Evolutionary conservation across 2,888 invertebrate genomes (phyloP).

Genomic region (Antheraea assamensis): DNA sequence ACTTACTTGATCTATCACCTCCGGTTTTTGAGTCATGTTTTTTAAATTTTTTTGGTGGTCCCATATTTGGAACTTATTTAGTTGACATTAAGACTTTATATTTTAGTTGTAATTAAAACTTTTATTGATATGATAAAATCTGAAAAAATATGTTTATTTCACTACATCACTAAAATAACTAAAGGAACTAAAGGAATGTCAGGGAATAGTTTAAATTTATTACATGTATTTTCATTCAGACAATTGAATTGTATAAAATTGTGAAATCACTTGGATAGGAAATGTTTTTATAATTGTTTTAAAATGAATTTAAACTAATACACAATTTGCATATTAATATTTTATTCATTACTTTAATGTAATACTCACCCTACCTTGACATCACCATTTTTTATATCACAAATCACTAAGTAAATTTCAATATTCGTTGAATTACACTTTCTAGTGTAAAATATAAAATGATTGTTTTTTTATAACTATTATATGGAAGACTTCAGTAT

Average conservation of each 20-base stretch:
- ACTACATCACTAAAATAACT: neutral
- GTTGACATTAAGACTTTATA: neutral
- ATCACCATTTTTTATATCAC: neutral
- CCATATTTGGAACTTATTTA: constrained; percentile 49
- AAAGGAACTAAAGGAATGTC: neutral
- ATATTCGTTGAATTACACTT: neutral
- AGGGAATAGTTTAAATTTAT: neutral
- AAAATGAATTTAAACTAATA: neutral
- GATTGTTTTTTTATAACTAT: too few relatives aligned
- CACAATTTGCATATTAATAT: neutral
- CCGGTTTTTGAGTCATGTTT: constrained; percentile 74
- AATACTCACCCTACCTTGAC: neutral
- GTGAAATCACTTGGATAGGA: neutral
- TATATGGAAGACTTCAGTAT: too few relatives aligned
- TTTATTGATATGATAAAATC: neutral
- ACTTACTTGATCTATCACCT: constrained; percentile 70
- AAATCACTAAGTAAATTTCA: neutral
- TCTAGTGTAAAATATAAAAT: neutral
- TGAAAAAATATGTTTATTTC: neutral
- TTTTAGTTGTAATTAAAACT: neutral
- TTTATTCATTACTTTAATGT: neutral
- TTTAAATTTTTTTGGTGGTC: constrained; percentile 75
- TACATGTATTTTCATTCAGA: neutral
- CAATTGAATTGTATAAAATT: neutral
- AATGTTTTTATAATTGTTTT: neutral